Evolutionary conservation across 2,888 invertebrate genomes (phyloP).

Genomic region (Cephus nigrinus): DNA sequence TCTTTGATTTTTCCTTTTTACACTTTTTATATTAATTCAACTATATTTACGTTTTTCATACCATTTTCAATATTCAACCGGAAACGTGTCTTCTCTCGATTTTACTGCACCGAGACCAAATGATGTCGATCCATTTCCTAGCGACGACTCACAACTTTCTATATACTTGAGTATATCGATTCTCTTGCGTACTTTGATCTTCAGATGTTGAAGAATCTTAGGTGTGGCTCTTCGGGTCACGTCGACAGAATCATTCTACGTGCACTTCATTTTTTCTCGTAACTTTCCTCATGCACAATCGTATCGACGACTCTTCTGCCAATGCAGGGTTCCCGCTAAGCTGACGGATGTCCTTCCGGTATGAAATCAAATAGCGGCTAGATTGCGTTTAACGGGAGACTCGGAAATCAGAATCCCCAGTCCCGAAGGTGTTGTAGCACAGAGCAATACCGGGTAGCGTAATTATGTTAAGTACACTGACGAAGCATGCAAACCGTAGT

Average conservation of each 20-base stretch:
- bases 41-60: conserved; percentile 32
- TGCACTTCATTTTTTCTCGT: background rate
- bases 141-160: background rate
- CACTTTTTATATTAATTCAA: conserved; percentile 32
- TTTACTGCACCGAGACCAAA: background rate
- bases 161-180: background rate
- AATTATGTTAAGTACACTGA: conserved; percentile 59
- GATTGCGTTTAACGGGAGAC: background rate
- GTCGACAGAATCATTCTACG: background rate
- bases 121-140: background rate
- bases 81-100: background rate
- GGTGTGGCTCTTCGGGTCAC: background rate
- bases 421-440: background rate
- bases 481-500: conserved; percentile 42
- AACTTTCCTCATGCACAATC: background rate
- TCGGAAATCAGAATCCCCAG: background rate
- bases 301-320: background rate
- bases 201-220: background rate
- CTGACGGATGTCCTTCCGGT: background rate
- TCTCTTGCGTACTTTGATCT: background rate
- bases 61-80: background rate
- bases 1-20: background rate
- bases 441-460: conserved; percentile 23
- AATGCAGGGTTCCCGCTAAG: background rate
- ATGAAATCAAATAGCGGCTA: background rate